Percentiles rank a stretch among this genome's conserved stretches.
Conservation (phyloP, 2,888 invertebrate genomes). For the Piscicola geometra region DNA sequence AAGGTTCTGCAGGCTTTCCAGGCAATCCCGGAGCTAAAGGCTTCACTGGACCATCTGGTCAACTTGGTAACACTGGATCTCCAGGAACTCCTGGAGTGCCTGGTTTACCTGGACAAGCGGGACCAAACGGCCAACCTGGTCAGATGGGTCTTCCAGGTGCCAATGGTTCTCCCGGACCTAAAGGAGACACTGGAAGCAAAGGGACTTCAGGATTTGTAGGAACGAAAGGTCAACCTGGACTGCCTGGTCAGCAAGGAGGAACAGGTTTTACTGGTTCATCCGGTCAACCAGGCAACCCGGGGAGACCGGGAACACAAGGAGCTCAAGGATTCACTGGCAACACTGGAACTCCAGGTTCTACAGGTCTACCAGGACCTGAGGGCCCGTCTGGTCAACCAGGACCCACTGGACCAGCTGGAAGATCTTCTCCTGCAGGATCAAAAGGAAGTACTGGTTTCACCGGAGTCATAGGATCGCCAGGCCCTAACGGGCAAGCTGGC, state of each 20-base stretch:
- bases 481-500: background rate
- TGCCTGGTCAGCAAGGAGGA: background rate
- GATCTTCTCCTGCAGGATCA: background rate
- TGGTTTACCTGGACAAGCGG: conserved; percentile 30
- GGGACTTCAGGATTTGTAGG: conserved; percentile 5
- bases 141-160: conserved; percentile 36
- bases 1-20: conserved; percentile 4
- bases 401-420: conserved; percentile 16
- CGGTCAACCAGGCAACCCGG: conserved; percentile 4
- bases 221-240: conserved; percentile 10
- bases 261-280: conserved; percentile 9
- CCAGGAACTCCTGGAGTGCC: conserved; percentile 36
- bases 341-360: background rate
- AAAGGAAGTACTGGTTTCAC: background rate
- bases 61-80: conserved; percentile 15
- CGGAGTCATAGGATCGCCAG: background rate
- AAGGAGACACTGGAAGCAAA: conserved; percentile 10
- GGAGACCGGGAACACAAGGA: background rate
- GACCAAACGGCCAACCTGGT: conserved; percentile 32
- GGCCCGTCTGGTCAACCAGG: conserved; percentile 7
- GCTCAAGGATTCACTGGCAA: background rate
- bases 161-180: background rate
- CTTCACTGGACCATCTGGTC: conserved; percentile 37
- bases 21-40: conserved; percentile 27
- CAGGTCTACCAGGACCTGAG: background rate